Conservation (phyloP, 2,113 vertebrate species). For the Pseudorasbora parva region DNA sequence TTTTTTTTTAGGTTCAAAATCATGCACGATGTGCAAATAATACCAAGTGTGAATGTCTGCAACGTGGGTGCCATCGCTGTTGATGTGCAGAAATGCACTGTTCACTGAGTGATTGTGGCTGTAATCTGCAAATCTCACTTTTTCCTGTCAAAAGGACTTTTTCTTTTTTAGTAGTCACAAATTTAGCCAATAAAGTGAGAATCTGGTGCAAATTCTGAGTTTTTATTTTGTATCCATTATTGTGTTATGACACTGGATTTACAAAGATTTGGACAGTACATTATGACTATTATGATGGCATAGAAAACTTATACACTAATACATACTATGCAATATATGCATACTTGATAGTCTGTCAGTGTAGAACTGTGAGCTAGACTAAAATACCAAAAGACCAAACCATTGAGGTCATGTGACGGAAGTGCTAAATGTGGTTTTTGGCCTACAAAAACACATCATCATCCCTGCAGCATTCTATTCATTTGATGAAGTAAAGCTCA, state of each 20-base stretch:
- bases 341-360: too few relatives aligned
- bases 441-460: too few relatives aligned
- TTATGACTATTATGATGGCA: neutral
- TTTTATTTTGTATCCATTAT: neutral
- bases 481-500: too few relatives aligned
- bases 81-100: slow-evolving; percentile 30
- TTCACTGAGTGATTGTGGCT: slow-evolving; percentile 16
- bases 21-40: slow-evolving; percentile 20
- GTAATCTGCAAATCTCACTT: slow-evolving; percentile 12
- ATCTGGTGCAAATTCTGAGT: slow-evolving; percentile 66
- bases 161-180: slow-evolving; percentile 81
- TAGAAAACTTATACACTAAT: too few relatives aligned
- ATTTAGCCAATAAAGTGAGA: slow-evolving; percentile 81
- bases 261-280: neutral
- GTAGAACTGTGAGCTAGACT: too few relatives aligned
- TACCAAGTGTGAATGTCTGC: slow-evolving; percentile 25
- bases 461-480: too few relatives aligned
- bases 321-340: too few relatives aligned
- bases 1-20: neutral
- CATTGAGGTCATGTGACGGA: too few relatives aligned
- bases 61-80: slow-evolving; percentile 21
- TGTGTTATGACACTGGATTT: neutral
- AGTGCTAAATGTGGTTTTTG: too few relatives aligned
- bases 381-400: too few relatives aligned
- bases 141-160: slow-evolving; percentile 39